Evolutionary conservation across 1,140 invertebrate species (phyloP), one percentile per base, ranked within the genome.

Genomic region (Tribolium castaneum): DNA sequence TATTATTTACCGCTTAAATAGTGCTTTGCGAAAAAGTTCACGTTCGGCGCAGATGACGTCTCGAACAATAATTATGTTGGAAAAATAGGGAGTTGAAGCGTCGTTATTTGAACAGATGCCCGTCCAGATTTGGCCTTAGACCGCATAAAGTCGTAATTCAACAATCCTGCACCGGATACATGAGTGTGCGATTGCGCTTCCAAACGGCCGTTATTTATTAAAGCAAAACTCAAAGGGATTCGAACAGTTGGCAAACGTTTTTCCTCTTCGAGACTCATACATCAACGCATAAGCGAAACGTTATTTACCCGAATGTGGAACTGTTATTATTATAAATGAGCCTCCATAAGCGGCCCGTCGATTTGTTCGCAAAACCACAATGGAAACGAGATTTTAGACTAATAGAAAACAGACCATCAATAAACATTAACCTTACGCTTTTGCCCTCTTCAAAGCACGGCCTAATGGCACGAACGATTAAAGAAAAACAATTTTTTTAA

Each of bases 141-240:
- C 59, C 59, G 59, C 59, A 66, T 66, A 66, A n/a, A 66, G 59
- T 66, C 59, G 30, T 66, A 66, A 66, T 66, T 66, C 59, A 66
- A 66, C 59, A 66, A 66, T 66, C 59, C 59, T 66, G 59, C 59
- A 66, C 59, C 59, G 59, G 59, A 66, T 66, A 66, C 59, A 66
- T 66, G 59, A 66, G 30, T 66, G 59, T 66, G 59, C 30, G 59
- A 34, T 66, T 12, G 59, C 25, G 59, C 59, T 66, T 66, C 59
- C 59, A 66, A 66, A 66, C 59, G 59, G 59, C 14, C 30, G 30
- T 66, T 66, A 66, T 66, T 66, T 66, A 66, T 66, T 66, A 66
- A 66, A 35, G 59, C 59, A 22, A 66, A 35, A 35, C 59, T 66
- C 59, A 66, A 66, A 66, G 59, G 59, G 30, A 66, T 66, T 66